Percentiles rank a stretch among this genome's conserved stretches.
Conservation (phyloP, 2,888 invertebrate species). For the Phortica okadai region DNA sequence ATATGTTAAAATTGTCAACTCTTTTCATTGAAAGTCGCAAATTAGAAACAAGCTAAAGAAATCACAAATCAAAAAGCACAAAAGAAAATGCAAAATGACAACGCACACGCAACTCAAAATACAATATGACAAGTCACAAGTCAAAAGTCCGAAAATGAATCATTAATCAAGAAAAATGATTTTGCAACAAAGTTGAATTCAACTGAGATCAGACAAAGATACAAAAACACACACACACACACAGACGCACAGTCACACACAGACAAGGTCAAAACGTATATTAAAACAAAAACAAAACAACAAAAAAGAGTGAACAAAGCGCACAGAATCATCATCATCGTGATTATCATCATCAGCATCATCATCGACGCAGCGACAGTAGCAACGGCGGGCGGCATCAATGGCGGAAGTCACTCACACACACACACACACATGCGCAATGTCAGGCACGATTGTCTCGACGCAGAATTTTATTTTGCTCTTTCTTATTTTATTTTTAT, state of each 20-base stretch:
- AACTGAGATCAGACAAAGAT: too few species aligned
- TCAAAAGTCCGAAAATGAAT: too few species aligned
- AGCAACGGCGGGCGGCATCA: background rate
- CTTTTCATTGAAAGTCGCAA: too few species aligned
- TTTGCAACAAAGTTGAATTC: too few species aligned
- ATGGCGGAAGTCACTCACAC: background rate
- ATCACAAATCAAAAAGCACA: too few species aligned
- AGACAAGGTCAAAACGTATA: background rate
- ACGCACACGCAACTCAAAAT: too few species aligned
- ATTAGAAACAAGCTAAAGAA: too few species aligned
- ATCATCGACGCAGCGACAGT: background rate
- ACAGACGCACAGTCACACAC: background rate
- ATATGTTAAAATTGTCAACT: too few species aligned
- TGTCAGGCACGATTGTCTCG: slow-evolving; percentile 39
- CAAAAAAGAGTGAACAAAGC: background rate
- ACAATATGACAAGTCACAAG: too few species aligned
- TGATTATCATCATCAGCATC: background rate
- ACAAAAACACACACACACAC: too few species aligned
- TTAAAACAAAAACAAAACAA: background rate
- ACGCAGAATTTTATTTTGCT: background rate
- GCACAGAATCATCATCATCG: background rate
- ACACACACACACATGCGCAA: background rate
- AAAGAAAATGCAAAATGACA: too few species aligned
- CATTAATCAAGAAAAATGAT: too few species aligned
- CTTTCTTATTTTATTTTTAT: background rate